Conservation (phyloP, 2,113 vertebrate species). For the Eretmochelys imbricata region DNA sequence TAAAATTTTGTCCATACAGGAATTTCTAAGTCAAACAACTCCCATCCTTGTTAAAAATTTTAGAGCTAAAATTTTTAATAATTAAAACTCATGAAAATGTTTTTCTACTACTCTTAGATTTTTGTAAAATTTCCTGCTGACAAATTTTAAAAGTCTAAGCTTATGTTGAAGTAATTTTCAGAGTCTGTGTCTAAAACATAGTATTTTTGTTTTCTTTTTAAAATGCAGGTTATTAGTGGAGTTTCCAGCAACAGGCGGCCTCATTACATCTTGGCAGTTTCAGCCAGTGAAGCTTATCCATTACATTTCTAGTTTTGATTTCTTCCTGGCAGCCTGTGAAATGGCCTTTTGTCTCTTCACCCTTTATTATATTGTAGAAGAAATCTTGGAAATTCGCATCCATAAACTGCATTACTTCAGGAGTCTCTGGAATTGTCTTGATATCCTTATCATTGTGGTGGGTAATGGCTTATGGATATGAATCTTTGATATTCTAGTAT, state of each 20-base stretch:
- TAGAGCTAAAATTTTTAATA: background rate
- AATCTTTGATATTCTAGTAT: background rate
- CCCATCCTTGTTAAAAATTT: background rate
- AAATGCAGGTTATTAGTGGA: conserved; percentile 90
- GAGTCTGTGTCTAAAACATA: fast-evolving
- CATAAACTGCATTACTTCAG: conserved; percentile 93
- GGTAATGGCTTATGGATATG: conserved; percentile 43
- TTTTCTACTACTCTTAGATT: background rate
- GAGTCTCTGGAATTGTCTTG: conserved; percentile 96
- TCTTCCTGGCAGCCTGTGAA: conserved; percentile 93
- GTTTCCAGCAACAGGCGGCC: conserved; percentile 94
- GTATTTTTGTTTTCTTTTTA: background rate
- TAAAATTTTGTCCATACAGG: background rate
- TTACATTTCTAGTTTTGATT: conserved; percentile 92
- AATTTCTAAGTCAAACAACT: background rate
- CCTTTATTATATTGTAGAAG: conserved; percentile 95
- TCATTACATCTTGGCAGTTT: conserved; percentile 93
- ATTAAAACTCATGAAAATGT: background rate
- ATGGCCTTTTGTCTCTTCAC: conserved; percentile 94
- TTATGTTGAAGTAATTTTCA: background rate
- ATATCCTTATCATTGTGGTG: conserved; percentile 92
- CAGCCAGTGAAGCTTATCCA: conserved; percentile 92
- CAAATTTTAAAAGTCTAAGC: background rate
- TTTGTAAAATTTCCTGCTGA: background rate
- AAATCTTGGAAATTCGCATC: conserved; percentile 92